Percentiles rank a stretch among this genome's conserved stretches.
Evolutionary conservation across 1,140 invertebrate genomes (phyloP).

Genomic region (Cydia amplana): DNA sequence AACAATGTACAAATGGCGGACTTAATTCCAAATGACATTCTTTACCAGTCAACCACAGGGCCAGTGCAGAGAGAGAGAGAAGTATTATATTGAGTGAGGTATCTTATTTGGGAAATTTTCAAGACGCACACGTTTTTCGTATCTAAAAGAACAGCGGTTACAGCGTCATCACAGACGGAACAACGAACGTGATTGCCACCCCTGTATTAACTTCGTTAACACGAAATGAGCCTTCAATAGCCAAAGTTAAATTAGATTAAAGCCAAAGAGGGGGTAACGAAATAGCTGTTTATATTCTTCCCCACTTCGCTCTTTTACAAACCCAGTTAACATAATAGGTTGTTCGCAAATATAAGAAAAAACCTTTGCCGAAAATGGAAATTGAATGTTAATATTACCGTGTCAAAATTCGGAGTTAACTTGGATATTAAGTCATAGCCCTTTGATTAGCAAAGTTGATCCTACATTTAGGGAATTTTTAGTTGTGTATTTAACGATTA

Average conservation of each 20-base stretch:
- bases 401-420: neutral
- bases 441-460: neutral
- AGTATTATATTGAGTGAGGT: too few relatives aligned
- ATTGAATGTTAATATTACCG: slow-evolving; percentile 1
- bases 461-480: too few relatives aligned
- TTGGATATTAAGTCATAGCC: neutral
- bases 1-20: too few relatives aligned
- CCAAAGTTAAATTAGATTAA: slow-evolving; percentile 66
- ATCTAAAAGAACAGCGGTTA: slow-evolving; percentile 27
- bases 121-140: neutral
- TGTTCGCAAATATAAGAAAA: slow-evolving; percentile 31
- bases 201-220: slow-evolving; percentile 57
- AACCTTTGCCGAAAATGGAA: slow-evolving; percentile 15
- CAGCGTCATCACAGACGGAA: slow-evolving; percentile 39
- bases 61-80: too few relatives aligned
- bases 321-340: slow-evolving; percentile 32
- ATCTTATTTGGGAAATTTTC: neutral
- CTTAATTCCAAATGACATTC: too few relatives aligned
- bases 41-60: too few relatives aligned
- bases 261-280: slow-evolving; percentile 53
- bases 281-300: slow-evolving; percentile 49
- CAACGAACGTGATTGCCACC: slow-evolving; percentile 42
- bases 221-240: slow-evolving; percentile 60
- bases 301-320: slow-evolving; percentile 31
- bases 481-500: too few relatives aligned